A percentile compares a stretch with the other conserved stretches of the same genome.
Conservation (phyloP, 2,113 vertebrate genomes). For the Cyprinus carpio region DNA sequence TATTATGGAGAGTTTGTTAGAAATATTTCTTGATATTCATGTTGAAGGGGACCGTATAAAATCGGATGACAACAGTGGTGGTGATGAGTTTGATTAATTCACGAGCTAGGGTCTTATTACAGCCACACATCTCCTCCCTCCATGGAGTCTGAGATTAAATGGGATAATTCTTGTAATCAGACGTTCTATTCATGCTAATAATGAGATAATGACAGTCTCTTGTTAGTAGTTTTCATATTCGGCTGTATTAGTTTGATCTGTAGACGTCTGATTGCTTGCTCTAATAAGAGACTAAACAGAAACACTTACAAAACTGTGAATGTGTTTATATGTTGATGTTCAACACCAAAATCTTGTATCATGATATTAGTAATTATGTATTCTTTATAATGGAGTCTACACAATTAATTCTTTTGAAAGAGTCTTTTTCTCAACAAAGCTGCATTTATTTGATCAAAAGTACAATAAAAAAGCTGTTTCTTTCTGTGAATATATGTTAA, state of each 20-base stretch:
- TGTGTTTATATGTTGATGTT: not conserved
- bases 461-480: not conserved
- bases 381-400: not conserved
- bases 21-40: not conserved
- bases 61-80: not conserved
- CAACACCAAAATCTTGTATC: not conserved
- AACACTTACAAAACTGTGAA: not conserved
- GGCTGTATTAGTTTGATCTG: constrained; percentile 26
- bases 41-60: not conserved
- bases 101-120: constrained; percentile 15
- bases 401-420: not conserved
- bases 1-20: not conserved
- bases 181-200: constrained; percentile 52
- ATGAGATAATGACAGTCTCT: constrained; percentile 48
- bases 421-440: not conserved
- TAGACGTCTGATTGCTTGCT: constrained; percentile 35
- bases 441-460: not conserved
- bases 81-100: constrained; percentile 51
- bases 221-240: constrained; percentile 37
- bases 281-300: constrained; percentile 9
- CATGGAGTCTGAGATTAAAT: constrained; percentile 43
- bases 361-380: not conserved
- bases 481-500: not conserved
- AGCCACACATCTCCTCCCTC: constrained; percentile 27
- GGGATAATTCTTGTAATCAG: constrained; percentile 55